A percentile compares a stretch with the other conserved stretches of the same genome.
These are phyloP conservation scores for Chelonoidis abingdonii DNA, from an alignment of 2,113 vertebrate species.

Conservation along the genomic window DNA sequence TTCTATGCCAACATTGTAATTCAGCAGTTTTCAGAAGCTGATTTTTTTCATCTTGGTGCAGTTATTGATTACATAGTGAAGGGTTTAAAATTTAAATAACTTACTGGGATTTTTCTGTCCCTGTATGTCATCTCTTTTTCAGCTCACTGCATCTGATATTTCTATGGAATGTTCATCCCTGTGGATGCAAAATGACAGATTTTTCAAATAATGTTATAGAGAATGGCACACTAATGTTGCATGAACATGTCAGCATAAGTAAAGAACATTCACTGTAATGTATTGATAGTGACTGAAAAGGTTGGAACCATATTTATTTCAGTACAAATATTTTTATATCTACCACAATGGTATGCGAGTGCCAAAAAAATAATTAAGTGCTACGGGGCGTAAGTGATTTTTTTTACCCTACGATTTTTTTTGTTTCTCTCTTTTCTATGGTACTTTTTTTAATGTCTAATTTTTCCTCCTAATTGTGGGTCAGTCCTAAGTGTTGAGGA, in stretches of 20 bases:
- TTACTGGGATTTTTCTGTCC: background rate
- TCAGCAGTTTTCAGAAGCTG: background rate
- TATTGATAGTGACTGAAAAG: background rate
- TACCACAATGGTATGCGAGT: background rate
- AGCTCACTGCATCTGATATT: background rate
- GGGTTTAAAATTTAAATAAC: background rate
- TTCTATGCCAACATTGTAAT: background rate
- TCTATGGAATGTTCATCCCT: background rate
- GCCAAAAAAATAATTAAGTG: background rate
- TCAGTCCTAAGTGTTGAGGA: background rate
- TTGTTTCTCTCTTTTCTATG: background rate
- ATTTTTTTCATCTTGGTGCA: background rate
- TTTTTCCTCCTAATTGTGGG: background rate
- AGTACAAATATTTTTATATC: background rate
- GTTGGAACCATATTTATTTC: background rate
- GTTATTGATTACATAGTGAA: background rate
- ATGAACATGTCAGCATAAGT: accelerated
- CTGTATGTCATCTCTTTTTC: background rate
- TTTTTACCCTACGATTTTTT: too few species aligned
- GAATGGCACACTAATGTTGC: background rate
- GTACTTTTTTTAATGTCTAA: background rate
- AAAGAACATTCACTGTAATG: background rate
- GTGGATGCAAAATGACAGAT: background rate
- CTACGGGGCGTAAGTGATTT: too few species aligned
- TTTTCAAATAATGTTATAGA: background rate